Evolutionary conservation across 2,888 invertebrate species (phyloP).

Genomic region (Drosophila monieri): DNA sequence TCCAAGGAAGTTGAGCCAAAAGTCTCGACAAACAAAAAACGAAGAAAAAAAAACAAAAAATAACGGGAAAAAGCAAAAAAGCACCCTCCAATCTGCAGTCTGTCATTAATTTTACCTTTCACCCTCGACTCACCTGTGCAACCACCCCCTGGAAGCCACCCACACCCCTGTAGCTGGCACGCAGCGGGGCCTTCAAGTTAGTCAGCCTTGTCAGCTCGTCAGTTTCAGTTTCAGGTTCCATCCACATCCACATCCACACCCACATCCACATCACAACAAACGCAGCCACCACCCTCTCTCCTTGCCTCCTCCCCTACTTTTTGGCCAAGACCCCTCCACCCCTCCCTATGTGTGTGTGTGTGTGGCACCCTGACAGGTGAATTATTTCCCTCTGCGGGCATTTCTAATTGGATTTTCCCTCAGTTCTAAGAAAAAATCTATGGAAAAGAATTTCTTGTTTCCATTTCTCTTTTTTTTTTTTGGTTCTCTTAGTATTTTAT

Average conservation of each 20-base stretch:
- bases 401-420: slow-evolving; percentile 82
- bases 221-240: slow-evolving; percentile 64
- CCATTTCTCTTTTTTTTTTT: slow-evolving; percentile 8
- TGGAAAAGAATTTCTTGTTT: slow-evolving; percentile 65
- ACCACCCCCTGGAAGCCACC: background rate
- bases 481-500: background rate
- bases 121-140: slow-evolving; percentile 48
- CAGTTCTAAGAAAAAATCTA: slow-evolving; percentile 82
- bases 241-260: slow-evolving; percentile 13
- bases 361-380: slow-evolving; percentile 74
- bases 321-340: slow-evolving; percentile 1
- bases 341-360: slow-evolving; percentile 11
- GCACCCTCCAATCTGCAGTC: slow-evolving; percentile 39
- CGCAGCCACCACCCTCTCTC: slow-evolving; percentile 20
- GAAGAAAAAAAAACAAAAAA: slow-evolving; percentile 1
- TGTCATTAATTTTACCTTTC: slow-evolving; percentile 52
- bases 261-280: slow-evolving; percentile 25
- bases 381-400: slow-evolving; percentile 77
- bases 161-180: slow-evolving; percentile 29
- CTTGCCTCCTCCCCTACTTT: background rate
- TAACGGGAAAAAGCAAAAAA: slow-evolving; percentile 15
- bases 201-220: slow-evolving; percentile 72
- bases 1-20: slow-evolving; percentile 30
- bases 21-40: slow-evolving; percentile 4
- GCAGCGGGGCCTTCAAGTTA: slow-evolving; percentile 70